Base-by-base conservation (phyloP, 2,888 invertebrate genomes). In the Spicauda simplicius region DNA sequence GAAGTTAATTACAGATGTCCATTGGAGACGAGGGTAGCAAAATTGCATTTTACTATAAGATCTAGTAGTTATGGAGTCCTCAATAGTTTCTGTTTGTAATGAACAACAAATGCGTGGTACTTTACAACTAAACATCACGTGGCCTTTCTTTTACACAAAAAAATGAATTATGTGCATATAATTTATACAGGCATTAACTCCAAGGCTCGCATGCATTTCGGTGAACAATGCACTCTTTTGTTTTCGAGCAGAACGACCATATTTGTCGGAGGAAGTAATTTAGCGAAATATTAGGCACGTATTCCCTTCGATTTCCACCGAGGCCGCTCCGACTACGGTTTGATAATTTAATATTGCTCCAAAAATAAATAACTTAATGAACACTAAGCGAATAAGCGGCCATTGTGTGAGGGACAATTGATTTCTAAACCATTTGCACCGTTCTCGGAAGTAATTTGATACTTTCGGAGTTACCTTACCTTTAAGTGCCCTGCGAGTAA, bases 231-330 rank as follows among this genome's bases (percentile, higher is more conserved):
- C 76, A 74, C 74, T 77, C 78, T 76, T 83, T 83, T 82, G 81
- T 83, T 82, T 84, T 80, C 82, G 71, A 69, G 73, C 78, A 75
- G 79, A 79, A 80, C 79, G 78, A 74, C 72, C 72, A 71, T 80
- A 80, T 84, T 84, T 77, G 79, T 81, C 82, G 74, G 80, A 89
- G 91, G 91, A 91, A 91, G 90, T 89, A 86, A 91, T 91, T 91
- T 88, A 78, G 76, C 73, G 76, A 78, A 77, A 84, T 87, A 90
- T 90, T 87, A 84, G 80, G 76, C 91, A 91, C 91, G 91, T 91
- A 89, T 78, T 75, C 73, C 76, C 77, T 78, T 77, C 80, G 80
- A 82, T 84, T 83, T 78, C 80, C 77, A 70, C 73, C 82, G 80
- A 90, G 90, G 90, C 87, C 90, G 84, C 59, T 52, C 77, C 86